Percentiles rank a stretch among this genome's conserved stretches.
Evolutionary conservation across 2,888 invertebrate genomes (phyloP).

Genomic region (Orthosia incerta): DNA sequence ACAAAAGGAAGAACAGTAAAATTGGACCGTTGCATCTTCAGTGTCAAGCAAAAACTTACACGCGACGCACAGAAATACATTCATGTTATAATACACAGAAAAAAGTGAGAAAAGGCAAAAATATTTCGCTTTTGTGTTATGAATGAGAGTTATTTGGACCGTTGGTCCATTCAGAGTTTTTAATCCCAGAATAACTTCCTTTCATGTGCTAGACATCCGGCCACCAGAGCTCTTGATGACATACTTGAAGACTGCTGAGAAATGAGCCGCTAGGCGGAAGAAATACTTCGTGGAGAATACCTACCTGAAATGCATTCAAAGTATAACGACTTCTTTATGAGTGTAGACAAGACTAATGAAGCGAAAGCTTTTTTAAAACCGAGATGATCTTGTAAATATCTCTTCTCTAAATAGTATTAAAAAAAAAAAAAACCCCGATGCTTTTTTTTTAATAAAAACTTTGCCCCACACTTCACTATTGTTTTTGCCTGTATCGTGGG

Average conservation of each 20-base stretch:
- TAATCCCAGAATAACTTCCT: conserved; percentile 67
- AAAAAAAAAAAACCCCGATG: too few relatives aligned
- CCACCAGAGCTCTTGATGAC: conserved; percentile 63
- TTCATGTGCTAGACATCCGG: conserved; percentile 69
- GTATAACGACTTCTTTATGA: not conserved
- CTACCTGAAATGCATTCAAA: conserved; percentile 16
- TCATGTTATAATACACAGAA: conserved; percentile 39
- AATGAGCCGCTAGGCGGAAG: conserved; percentile 34
- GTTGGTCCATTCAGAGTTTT: conserved; percentile 59
- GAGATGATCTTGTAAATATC: too few relatives aligned
- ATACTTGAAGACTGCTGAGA: conserved; percentile 50
- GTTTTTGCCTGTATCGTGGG: too few relatives aligned
- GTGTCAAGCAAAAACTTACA: conserved; percentile 41
- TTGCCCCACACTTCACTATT: too few relatives aligned
- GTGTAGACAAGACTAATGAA: not conserved
- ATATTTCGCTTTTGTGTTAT: conserved; percentile 58
- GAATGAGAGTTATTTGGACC: conserved; percentile 60
- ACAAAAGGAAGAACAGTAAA: conserved; percentile 13
- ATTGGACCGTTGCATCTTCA: conserved; percentile 22
- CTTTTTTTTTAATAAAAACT: too few relatives aligned
- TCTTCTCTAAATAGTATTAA: too few relatives aligned
- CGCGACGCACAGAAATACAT: conserved; percentile 40
- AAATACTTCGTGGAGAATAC: conserved; percentile 20
- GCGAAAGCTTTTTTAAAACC: not conserved
- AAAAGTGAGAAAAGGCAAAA: conserved; percentile 32